These are phyloP conservation scores for Pangasius djambal DNA, from an alignment of 2,797 vertebrate genomes.

Conservation along the genomic window DNA sequence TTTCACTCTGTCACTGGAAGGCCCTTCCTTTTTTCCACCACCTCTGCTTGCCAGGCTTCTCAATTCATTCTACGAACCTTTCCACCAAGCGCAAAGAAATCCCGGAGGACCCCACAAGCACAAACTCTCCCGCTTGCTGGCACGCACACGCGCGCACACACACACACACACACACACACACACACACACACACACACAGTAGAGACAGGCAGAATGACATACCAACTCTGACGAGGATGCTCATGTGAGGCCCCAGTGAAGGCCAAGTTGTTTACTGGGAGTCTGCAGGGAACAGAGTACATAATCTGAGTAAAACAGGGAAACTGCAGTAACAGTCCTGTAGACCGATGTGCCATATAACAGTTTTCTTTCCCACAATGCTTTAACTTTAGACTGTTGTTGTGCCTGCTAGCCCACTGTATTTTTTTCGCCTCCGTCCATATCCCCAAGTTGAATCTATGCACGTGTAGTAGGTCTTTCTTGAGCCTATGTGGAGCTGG, in stretches of 20 bases:
- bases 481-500: constrained; percentile 24
- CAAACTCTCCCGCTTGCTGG: constrained; percentile 28
- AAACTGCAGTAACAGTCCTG: neutral
- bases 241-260: constrained; percentile 26
- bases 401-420: neutral
- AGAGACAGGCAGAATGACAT: constrained; percentile 31
- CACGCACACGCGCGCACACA: constrained; percentile 3
- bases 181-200: constrained; percentile 11
- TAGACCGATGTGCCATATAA: neutral
- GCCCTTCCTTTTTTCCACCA: constrained; percentile 21
- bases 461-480: constrained; percentile 7
- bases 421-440: neutral
- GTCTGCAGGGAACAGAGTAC: neutral
- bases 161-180: neutral
- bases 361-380: constrained; percentile 1
- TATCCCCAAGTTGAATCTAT: constrained; percentile 3
- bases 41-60: constrained; percentile 52
- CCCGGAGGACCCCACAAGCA: constrained; percentile 52
- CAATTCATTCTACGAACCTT: constrained; percentile 53
- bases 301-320: constrained; percentile 7
- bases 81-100: constrained; percentile 43
- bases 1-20: constrained; percentile 52
- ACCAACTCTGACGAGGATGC: constrained; percentile 18
- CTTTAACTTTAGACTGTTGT: neutral
- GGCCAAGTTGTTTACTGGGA: neutral